Base-by-base conservation (phyloP, 2,888 invertebrate species). In the Bombylius discolor region DNA sequence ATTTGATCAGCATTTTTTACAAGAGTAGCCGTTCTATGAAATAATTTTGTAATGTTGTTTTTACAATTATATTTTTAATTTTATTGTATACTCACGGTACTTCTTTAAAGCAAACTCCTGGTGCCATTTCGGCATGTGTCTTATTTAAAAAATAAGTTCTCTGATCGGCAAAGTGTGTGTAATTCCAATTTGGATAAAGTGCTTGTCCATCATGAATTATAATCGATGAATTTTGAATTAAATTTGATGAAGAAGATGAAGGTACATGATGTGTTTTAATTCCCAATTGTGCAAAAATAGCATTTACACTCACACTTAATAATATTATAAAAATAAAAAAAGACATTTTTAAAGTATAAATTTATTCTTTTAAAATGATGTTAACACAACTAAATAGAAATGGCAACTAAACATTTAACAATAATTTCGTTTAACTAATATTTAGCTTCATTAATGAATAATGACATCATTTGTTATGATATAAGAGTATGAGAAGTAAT, bases 21-120 rank as follows among this genome's bases (percentile, higher is more conserved):
- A 23, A 73, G 61, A 0, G 72, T 66, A 4, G 63, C 62, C 31
- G 74, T 73, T 23, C 74, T 73, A 47, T 50, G 9, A 5, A 33
- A 49, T n/a, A 47, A 47, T 14, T 9, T n/a, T 42, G 12, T 14
- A n/a, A 34, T 45, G 33, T 44, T 23, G 12, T 23, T 32, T 44
- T 44, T n/a, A 23, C 4, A 3, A 13, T 23, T 5, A 14, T 47
- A 23, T 23, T 7, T 5, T 14, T 31, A 11, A 14, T 23, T 23
- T 36, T 33, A 6, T 3, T 39, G 33, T 45, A 33, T 54, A 72
- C 74, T 72, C 68, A 74, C 74, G 72, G 70, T 48, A 74, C 74
- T 67, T 74, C 74, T 54, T 64, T 71, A 56, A 61, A 67, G 56
- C 74, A 74, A 52, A 73, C 52, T 5, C 74, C 74, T 48, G 68